A percentile compares a stretch with the other conserved stretches of the same genome.
phyloP scores from a whole-genome alignment of 2,113 vertebrate species.

The Australoheros scitulus region DNA sequence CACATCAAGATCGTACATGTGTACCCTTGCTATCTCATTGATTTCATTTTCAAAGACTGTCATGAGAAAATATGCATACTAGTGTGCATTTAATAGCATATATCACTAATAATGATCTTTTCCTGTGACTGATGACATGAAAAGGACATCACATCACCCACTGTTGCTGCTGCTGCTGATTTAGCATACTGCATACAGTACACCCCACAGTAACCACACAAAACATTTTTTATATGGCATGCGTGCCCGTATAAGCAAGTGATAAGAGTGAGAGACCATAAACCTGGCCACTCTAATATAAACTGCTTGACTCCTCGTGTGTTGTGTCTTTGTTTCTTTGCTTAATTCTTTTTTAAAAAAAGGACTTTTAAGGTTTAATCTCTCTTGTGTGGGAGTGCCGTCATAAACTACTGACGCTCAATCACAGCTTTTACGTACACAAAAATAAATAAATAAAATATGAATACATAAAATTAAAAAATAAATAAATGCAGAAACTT shows the following conservation, averaged over 20 bases:
- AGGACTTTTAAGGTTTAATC: background rate
- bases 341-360: background rate
- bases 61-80: background rate
- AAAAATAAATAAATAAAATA: background rate
- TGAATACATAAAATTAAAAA: background rate
- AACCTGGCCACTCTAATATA: background rate
- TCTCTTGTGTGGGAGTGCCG: background rate
- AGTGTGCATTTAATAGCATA: background rate
- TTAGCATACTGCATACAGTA: too few relatives aligned
- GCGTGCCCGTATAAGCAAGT: background rate
- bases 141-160: background rate
- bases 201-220: too few relatives aligned
- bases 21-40: background rate
- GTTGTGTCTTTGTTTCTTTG: background rate
- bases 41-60: background rate
- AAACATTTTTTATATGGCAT: background rate
- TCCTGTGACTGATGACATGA: background rate
- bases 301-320: background rate
- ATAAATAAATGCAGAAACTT: background rate
- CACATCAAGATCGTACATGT: background rate
- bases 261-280: background rate
- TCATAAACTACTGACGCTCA: background rate
- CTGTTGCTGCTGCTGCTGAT: background rate
- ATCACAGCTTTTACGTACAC: background rate
- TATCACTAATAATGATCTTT: background rate